A percentile compares a stretch with the other conserved stretches of the same genome.
Conservation (phyloP, 2,113 vertebrate genomes). For the Cyprinus carpio region DNA sequence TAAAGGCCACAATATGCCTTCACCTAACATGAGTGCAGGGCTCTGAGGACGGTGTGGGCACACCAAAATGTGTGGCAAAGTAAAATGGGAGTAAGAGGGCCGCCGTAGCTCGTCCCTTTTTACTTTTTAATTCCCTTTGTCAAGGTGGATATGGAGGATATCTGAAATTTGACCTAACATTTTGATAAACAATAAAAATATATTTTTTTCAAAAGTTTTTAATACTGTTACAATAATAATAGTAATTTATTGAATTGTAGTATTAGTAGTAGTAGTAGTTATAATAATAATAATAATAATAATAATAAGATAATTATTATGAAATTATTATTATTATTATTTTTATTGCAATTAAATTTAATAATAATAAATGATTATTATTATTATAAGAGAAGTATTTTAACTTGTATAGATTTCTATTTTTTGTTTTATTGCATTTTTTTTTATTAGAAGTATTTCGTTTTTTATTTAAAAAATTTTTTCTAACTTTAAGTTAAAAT, state of each 20-base stretch:
- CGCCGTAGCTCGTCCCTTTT: not conserved
- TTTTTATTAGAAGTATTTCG: no score
- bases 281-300: not conserved
- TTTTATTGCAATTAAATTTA: no score
- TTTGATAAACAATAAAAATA: not conserved
- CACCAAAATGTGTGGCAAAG: not conserved
- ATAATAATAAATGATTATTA: not conserved
- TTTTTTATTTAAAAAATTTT: no score
- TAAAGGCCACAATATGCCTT: constrained; percentile 11
- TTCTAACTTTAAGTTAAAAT: no score
- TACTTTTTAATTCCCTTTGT: not conserved
- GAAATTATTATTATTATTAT: no score
- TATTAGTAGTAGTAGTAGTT: not conserved
- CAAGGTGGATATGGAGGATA: not conserved
- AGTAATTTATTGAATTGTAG: no score
- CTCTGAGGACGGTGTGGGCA: not conserved
- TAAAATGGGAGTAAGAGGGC: not conserved
- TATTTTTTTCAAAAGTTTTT: not conserved
- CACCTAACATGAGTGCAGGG: not conserved
- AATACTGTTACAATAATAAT: not conserved
- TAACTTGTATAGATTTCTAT: not conserved
- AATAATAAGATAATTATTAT: not conserved
- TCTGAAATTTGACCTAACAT: not conserved
- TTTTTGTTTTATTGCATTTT: no score
- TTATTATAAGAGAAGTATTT: not conserved